phyloP scores from a whole-genome alignment of 2,888 invertebrate species.

The Lordiphosa andalusiaca region DNA sequence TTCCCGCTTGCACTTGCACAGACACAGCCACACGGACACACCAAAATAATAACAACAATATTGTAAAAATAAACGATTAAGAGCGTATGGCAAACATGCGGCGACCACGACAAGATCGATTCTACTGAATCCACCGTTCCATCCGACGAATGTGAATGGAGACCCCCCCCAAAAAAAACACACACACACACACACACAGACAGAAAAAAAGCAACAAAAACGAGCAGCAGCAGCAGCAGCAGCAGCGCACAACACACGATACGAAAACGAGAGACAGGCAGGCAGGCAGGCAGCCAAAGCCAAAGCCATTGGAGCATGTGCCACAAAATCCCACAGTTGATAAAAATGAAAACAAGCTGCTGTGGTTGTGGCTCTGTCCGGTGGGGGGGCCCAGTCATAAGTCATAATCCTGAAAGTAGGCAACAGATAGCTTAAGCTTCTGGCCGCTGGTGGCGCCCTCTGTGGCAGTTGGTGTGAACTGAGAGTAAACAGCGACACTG shows the following conservation, averaged over 20 bases:
- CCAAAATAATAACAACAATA: neutral
- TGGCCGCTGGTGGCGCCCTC: no score
- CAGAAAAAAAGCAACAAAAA: no score
- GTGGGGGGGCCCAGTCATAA: no score
- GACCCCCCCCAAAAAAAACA: slow-evolving; percentile 20
- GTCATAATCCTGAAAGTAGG: no score
- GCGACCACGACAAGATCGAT: slow-evolving; percentile 79
- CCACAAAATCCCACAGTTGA: slow-evolving; percentile 20
- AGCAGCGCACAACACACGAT: neutral
- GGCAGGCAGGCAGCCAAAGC: neutral
- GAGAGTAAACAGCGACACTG: no score
- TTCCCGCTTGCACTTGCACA: slow-evolving; percentile 34
- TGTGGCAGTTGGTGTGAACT: no score
- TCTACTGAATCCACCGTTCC: slow-evolving; percentile 72
- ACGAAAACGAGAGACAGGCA: neutral
- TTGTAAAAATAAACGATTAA: no score
- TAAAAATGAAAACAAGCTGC: slow-evolving; percentile 12
- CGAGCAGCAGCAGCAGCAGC: slow-evolving; percentile 16
- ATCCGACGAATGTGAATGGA: slow-evolving; percentile 37
- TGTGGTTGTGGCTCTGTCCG: no score
- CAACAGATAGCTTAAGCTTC: no score
- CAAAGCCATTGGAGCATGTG: slow-evolving; percentile 18
- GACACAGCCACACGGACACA: neutral
- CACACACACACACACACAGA: no score
- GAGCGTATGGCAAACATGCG: slow-evolving; percentile 50